A percentile compares a stretch with the other conserved stretches of the same genome.
phyloP scores from a whole-genome alignment of 1,140 invertebrate genomes.

The Battus philenor region DNA sequence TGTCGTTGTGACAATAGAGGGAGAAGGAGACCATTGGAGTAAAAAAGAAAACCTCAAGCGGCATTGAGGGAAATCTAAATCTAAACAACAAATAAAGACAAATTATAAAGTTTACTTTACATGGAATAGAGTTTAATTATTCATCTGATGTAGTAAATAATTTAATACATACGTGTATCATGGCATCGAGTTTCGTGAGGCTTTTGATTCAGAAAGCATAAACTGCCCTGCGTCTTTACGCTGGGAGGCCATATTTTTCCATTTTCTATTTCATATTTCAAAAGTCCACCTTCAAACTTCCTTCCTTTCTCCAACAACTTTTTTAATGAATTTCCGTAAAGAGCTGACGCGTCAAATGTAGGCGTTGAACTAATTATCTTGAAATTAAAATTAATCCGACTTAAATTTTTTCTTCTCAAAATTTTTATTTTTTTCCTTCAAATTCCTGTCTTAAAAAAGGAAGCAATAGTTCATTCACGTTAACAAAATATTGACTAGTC shows the following conservation, averaged over 20 bases:
- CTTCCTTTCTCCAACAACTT: slow-evolving; percentile 32
- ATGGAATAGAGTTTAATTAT: not conserved
- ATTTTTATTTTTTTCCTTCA: too few species aligned
- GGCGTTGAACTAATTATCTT: slow-evolving; percentile 42
- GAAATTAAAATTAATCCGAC: not conserved
- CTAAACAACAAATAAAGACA: slow-evolving; percentile 9
- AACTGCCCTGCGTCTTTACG: slow-evolving; percentile 20
- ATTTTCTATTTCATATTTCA: slow-evolving; percentile 45
- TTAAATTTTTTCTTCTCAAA: too few species aligned
- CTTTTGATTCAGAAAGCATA: slow-evolving; percentile 42
- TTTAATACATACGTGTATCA: slow-evolving; percentile 32
- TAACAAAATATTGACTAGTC: too few species aligned
- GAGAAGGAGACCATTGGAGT: too few species aligned
- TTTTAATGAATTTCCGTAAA: slow-evolving; percentile 38
- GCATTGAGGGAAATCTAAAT: too few species aligned
- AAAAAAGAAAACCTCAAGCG: too few species aligned
- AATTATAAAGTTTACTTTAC: too few species aligned
- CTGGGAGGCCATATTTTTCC: slow-evolving; percentile 47
- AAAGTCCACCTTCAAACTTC: slow-evolving; percentile 37
- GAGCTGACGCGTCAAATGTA: slow-evolving; percentile 35
- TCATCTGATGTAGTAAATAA: not conserved
- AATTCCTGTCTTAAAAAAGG: too few species aligned
- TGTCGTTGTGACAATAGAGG: too few species aligned
- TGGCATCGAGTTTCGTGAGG: slow-evolving; percentile 52
- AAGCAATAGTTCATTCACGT: too few species aligned